Conservation (phyloP, 2,797 vertebrate species). For the Chaenodraco wilsoni region DNA sequence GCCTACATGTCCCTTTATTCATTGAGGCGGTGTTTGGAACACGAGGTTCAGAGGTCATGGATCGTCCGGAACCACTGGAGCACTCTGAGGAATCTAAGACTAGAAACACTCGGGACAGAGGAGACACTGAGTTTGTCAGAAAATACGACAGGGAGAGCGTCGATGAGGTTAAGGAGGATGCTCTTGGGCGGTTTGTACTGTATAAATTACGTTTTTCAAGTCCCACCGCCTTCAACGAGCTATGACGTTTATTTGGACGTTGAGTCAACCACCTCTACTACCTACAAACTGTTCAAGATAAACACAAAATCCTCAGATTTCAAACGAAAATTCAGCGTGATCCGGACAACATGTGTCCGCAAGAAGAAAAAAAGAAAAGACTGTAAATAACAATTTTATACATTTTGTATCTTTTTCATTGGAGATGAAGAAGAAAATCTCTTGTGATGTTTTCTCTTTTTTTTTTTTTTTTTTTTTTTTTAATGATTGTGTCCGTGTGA, state of each 20-base stretch:
- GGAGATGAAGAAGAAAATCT: slow-evolving; percentile 92
- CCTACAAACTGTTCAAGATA: slow-evolving; percentile 59
- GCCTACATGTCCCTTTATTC: slow-evolving; percentile 70
- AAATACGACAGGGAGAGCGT: slow-evolving; percentile 12
- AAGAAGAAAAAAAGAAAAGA: slow-evolving; percentile 48
- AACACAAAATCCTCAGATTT: slow-evolving; percentile 66
- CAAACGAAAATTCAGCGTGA: slow-evolving; percentile 49
- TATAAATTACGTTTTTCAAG: slow-evolving; percentile 51
- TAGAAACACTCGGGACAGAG: slow-evolving; percentile 26
- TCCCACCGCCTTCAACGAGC: slow-evolving; percentile 22
- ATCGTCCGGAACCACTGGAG: slow-evolving; percentile 37
- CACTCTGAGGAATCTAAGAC: slow-evolving; percentile 43
- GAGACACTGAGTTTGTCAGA: slow-evolving; percentile 37
- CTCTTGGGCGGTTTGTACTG: slow-evolving; percentile 40
- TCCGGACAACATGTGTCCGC: slow-evolving; percentile 38
- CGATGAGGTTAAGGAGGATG: slow-evolving; percentile 21
- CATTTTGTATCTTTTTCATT: slow-evolving; percentile 99
- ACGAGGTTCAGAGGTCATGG: slow-evolving; percentile 41
- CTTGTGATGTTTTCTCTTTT: slow-evolving; percentile 87
- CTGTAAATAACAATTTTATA: slow-evolving; percentile 94
- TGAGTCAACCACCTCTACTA: slow-evolving; percentile 65
- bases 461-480: slow-evolving; percentile 68
- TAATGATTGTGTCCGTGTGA: slow-evolving; percentile 72
- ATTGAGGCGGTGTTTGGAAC: slow-evolving; percentile 54
- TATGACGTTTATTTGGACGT: slow-evolving; percentile 32